Evolutionary conservation across 2,113 vertebrate genomes (phyloP).

Genomic region (Oreochromis spilurus): DNA sequence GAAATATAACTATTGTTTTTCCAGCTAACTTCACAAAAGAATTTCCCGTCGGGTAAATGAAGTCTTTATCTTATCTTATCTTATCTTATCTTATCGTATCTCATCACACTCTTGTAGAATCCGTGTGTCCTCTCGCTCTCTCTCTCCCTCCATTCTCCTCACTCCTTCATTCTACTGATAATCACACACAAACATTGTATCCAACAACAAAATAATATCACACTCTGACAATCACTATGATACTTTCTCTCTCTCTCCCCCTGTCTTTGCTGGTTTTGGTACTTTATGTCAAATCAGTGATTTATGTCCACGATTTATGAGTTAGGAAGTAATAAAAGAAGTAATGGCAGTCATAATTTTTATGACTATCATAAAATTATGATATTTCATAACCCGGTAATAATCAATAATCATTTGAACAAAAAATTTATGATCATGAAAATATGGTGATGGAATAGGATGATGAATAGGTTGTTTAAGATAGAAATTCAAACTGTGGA

Average conservation of each 20-base stretch:
- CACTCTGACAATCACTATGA: neutral
- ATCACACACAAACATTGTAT: neutral
- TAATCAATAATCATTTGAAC: neutral
- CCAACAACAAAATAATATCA: neutral
- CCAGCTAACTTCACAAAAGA: neutral
- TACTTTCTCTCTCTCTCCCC: neutral
- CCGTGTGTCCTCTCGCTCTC: rapidly evolving
- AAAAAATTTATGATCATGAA: neutral
- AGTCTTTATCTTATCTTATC: neutral
- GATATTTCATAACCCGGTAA: neutral
- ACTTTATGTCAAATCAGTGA: neutral
- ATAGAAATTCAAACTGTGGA: neutral
- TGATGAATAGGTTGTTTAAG: neutral
- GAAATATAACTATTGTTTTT: neutral
- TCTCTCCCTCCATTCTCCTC: neutral
- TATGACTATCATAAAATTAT: neutral
- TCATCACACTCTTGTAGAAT: neutral
- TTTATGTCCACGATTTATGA: neutral
- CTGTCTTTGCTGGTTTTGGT: neutral
- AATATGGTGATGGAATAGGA: neutral
- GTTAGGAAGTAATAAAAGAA: neutral
- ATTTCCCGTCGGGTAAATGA: neutral
- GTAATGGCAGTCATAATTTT: neutral
- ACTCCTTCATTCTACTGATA: neutral
- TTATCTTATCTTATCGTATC: neutral